phyloP scores from a whole-genome alignment of 2,797 vertebrate species.

The Pantherophis alleghaniensis region DNA sequence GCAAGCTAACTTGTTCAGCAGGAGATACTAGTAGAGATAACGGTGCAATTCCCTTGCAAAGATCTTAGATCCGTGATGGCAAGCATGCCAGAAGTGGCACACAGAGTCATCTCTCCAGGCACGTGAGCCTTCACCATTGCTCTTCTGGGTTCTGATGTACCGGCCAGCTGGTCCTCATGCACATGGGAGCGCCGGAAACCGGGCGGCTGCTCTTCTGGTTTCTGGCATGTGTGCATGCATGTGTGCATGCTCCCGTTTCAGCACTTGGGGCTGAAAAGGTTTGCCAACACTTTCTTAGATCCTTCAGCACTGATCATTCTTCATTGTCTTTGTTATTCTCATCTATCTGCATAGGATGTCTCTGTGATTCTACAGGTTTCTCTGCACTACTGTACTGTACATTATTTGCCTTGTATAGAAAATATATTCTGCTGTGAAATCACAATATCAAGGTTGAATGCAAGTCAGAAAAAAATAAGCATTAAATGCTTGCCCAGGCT shows the following conservation, averaged over 20 bases:
- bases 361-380: background rate
- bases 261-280: no score
- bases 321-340: background rate
- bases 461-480: background rate
- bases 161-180: no score
- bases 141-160: no score
- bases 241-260: no score
- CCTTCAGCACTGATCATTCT: background rate
- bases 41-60: conserved; percentile 11
- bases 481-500: background rate
- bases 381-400: background rate
- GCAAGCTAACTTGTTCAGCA: background rate
- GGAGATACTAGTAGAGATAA: background rate
- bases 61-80: background rate
- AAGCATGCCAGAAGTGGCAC: no score
- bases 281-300: background rate
- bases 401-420: background rate
- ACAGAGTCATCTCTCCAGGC: no score
- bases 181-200: no score
- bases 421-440: background rate
- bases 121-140: no score
- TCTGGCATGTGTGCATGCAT: no score
- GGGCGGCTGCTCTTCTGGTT: no score
- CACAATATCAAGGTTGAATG: background rate
- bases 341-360: background rate